Evolutionary conservation across 2,113 vertebrate genomes (phyloP).

Genomic region (Rhabdomys dilectus): DNA sequence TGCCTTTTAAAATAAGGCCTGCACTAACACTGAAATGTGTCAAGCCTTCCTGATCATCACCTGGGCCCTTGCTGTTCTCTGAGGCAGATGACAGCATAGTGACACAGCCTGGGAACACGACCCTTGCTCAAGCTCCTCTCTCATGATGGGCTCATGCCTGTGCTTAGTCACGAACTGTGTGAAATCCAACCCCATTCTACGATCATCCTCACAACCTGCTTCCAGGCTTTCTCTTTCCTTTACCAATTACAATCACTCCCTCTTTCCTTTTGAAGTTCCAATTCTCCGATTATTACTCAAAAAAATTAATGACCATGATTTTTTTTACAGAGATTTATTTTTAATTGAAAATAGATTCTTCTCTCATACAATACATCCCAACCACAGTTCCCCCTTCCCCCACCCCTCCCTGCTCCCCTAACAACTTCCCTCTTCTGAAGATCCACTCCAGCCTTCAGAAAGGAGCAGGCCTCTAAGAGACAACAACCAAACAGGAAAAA

Average conservation of each 20-base stretch:
- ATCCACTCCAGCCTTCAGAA: background rate
- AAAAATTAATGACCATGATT: background rate
- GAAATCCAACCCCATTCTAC: background rate
- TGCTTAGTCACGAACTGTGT: background rate
- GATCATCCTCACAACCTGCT: background rate
- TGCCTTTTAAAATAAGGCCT: background rate
- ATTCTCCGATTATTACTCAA: background rate
- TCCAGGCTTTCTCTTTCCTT: background rate
- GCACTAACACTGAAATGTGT: background rate
- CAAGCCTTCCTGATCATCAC: background rate
- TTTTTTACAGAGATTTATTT: background rate
- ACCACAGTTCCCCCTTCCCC: background rate
- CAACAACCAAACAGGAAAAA: background rate
- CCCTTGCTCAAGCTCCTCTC: background rate
- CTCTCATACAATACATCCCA: background rate
- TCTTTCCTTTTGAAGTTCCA: background rate
- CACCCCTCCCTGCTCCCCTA: no score
- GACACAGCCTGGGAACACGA: background rate
- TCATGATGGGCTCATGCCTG: background rate
- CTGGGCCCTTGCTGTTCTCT: background rate
- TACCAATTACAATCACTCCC: background rate
- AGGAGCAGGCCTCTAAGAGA: background rate
- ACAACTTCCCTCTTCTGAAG: background rate
- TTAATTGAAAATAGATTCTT: background rate
- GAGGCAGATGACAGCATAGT: background rate